A percentile compares a stretch with the other conserved stretches of the same genome.
These are phyloP conservation scores for Lophius piscatorius DNA, from an alignment of 2,113 vertebrate genomes.

Conservation along the genomic window DNA sequence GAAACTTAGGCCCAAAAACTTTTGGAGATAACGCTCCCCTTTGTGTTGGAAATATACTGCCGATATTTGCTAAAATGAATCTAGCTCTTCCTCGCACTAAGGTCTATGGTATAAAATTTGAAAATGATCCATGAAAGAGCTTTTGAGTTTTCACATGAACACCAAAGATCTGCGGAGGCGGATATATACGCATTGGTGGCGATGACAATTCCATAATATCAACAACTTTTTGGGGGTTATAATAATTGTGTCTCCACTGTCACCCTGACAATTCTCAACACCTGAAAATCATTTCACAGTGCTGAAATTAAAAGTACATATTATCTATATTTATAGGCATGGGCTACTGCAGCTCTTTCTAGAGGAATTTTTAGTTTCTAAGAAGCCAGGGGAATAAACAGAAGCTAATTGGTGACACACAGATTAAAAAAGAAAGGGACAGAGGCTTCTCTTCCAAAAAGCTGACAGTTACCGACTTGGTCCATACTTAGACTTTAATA, in stretches of 20 bases:
- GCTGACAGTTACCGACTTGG: conserved; percentile 37
- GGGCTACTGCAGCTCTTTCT: neutral
- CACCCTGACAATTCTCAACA: neutral
- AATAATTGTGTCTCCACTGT: neutral
- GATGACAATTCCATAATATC: too few species aligned
- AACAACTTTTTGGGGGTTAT: too few species aligned
- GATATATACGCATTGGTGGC: too few species aligned
- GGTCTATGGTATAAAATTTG: too few species aligned
- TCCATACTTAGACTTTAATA: conserved; percentile 40
- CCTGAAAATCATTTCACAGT: neutral
- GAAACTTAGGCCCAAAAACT: too few species aligned
- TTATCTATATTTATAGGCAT: neutral
- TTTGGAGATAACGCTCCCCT: too few species aligned
- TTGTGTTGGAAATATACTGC: too few species aligned
- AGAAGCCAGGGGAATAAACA: neutral
- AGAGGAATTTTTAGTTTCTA: neutral
- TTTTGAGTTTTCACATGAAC: too few species aligned
- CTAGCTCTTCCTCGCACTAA: too few species aligned
- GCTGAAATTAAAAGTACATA: neutral
- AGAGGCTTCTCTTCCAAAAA: conserved; percentile 32
- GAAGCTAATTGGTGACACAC: neutral
- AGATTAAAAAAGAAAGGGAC: conserved; percentile 3
- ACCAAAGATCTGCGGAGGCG: too few species aligned
- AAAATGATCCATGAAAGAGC: too few species aligned
- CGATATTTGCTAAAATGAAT: too few species aligned